Percentiles rank a stretch among this genome's conserved stretches.
These are phyloP conservation scores for Thymelicus lineola DNA, from an alignment of 2,888 invertebrate genomes.

Conservation along the genomic window DNA sequence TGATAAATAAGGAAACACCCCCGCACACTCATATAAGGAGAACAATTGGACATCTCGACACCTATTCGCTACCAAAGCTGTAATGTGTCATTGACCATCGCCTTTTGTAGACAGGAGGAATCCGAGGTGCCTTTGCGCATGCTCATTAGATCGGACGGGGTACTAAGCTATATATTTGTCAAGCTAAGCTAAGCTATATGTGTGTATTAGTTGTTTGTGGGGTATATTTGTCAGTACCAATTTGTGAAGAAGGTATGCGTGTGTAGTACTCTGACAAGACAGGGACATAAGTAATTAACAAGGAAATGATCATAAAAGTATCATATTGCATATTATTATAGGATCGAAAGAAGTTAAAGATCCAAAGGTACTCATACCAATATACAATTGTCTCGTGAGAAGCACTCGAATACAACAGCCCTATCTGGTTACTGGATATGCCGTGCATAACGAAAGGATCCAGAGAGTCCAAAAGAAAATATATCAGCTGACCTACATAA, in stretches of 20 bases:
- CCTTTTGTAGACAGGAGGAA: slow-evolving; percentile 33
- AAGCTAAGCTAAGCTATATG: too few relatives aligned
- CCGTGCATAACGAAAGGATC: neutral
- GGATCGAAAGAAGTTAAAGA: too few relatives aligned
- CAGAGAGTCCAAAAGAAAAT: neutral
- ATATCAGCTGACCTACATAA: neutral
- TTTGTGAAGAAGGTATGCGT: too few relatives aligned
- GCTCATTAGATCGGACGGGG: slow-evolving; percentile 15
- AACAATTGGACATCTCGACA: slow-evolving; percentile 36
- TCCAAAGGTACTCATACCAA: neutral
- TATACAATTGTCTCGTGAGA: too few relatives aligned
- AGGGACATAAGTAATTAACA: too few relatives aligned
- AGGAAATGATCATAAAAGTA: too few relatives aligned
- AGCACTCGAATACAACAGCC: neutral
- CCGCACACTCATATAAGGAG: slow-evolving; percentile 18
- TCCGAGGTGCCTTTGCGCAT: slow-evolving; percentile 25
- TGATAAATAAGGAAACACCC: slow-evolving; percentile 17
- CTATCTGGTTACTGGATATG: neutral
- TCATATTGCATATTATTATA: too few relatives aligned
- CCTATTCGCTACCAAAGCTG: slow-evolving; percentile 33
- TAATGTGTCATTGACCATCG: slow-evolving; percentile 29
- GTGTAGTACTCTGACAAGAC: too few relatives aligned
- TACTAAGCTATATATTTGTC: neutral
- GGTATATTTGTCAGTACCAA: too few relatives aligned
- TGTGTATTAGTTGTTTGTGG: too few relatives aligned